phyloP scores from a whole-genome alignment of 2,888 invertebrate species.

The Barypeithes pellucidus region DNA sequence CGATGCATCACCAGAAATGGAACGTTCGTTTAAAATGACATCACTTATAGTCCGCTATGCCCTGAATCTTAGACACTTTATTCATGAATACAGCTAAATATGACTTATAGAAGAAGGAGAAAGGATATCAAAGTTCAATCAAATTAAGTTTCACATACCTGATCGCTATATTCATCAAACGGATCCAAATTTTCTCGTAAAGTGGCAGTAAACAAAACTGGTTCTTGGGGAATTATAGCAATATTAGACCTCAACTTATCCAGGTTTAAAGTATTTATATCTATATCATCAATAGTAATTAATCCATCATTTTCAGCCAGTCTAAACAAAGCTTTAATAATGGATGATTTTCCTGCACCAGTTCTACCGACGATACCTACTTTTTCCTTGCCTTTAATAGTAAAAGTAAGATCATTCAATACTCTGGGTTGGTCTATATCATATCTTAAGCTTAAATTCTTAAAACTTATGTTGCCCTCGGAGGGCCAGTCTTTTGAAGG shows the following conservation, averaged over 20 bases:
- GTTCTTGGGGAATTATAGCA: constrained; percentile 90
- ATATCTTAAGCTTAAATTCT: constrained; percentile 81
- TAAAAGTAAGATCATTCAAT: constrained; percentile 79
- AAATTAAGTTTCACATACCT: constrained; percentile 66
- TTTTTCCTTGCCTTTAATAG: constrained; percentile 74
- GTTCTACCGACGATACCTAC: constrained; percentile 87
- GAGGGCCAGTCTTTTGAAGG: constrained; percentile 77
- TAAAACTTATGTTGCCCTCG: constrained; percentile 79
- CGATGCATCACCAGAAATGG: too few species aligned
- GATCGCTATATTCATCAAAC: constrained; percentile 85
- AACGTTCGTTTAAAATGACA: too few species aligned
- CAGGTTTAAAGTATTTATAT: constrained; percentile 79
- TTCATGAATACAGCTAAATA: too few species aligned
- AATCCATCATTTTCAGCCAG: constrained; percentile 83
- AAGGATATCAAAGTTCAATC: too few species aligned
- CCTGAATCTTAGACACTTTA: too few species aligned
- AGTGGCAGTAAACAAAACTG: constrained; percentile 88
- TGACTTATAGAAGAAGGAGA: too few species aligned
- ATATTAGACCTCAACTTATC: constrained; percentile 83
- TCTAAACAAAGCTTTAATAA: constrained; percentile 85
- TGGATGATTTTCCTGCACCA: constrained; percentile 86
- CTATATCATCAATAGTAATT: constrained; percentile 85
- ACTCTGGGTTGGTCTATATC: constrained; percentile 80
- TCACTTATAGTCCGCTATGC: too few species aligned
- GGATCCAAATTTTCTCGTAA: constrained; percentile 92